phyloP scores from a whole-genome alignment of 2,113 vertebrate species.

The Ranitomeya imitator region DNA sequence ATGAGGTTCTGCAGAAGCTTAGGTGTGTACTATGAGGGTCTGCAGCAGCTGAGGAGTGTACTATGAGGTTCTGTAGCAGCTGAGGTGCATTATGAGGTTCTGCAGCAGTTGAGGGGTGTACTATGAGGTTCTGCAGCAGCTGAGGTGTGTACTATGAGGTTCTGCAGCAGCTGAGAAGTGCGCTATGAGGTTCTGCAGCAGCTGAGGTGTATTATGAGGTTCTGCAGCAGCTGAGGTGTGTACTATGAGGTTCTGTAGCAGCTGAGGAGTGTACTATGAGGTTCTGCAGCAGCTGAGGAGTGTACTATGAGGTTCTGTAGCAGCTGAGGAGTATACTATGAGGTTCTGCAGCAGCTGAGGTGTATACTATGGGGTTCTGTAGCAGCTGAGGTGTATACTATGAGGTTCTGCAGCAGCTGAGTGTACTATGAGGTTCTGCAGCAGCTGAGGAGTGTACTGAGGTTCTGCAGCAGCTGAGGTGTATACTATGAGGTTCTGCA shows the following conservation, averaged over 20 bases:
- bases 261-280: neutral
- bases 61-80: no score
- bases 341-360: conserved; percentile 10
- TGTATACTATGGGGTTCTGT: neutral
- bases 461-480: no score
- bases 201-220: neutral
- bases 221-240: neutral
- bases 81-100: neutral
- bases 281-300: neutral
- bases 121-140: conserved; percentile 2
- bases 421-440: no score
- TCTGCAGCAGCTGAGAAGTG: neutral
- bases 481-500: no score
- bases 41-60: no score
- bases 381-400: neutral
- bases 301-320: neutral
- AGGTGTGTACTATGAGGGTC: no score
- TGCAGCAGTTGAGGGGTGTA: neutral
- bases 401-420: conserved; percentile 10
- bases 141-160: neutral
- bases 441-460: no score
- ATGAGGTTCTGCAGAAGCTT: no score
- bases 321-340: neutral
- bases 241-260: neutral
- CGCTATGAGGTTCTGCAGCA: neutral